These are phyloP conservation scores for Bombus huntii DNA, from an alignment of 1,140 invertebrate species.

Conservation along the genomic window DNA sequence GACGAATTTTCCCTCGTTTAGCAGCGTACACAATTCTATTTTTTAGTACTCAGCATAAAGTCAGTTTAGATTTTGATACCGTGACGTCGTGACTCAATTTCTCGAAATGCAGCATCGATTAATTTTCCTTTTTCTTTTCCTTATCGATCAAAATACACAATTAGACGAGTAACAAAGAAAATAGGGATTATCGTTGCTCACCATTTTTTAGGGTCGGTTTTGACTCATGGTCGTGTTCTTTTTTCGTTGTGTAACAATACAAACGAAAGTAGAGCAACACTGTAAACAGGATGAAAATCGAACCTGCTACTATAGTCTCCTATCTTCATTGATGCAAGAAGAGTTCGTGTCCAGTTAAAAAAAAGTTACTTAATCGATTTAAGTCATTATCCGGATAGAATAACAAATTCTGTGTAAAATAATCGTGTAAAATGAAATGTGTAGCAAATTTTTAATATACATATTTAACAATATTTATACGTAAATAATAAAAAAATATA, in stretches of 20 bases:
- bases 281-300: slow-evolving; percentile 19
- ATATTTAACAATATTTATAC: slow-evolving; percentile 80
- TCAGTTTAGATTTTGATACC: slow-evolving; percentile 81
- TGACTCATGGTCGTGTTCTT: neutral
- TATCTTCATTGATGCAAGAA: slow-evolving; percentile 54
- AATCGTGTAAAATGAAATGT: slow-evolving; percentile 73
- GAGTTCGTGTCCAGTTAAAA: slow-evolving; percentile 64
- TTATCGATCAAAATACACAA: slow-evolving; percentile 44
- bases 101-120: slow-evolving; percentile 52
- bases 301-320: slow-evolving; percentile 24
- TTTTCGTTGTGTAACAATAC: neutral
- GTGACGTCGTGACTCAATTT: slow-evolving; percentile 71
- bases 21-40: slow-evolving; percentile 68
- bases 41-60: slow-evolving; percentile 74
- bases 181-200: slow-evolving; percentile 50
- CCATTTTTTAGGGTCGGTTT: slow-evolving; percentile 3
- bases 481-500: slow-evolving; percentile 72
- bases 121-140: slow-evolving; percentile 56
- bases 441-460: slow-evolving; percentile 79
- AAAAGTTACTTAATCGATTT: slow-evolving; percentile 75
- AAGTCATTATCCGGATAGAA: slow-evolving; percentile 75
- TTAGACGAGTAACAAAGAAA: slow-evolving; percentile 42
- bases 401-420: slow-evolving; percentile 79
- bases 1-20: slow-evolving; percentile 53
- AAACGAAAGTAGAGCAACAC: neutral